phyloP scores from a whole-genome alignment of 2,797 vertebrate species.

The Rhinophrynus dorsalis region DNA sequence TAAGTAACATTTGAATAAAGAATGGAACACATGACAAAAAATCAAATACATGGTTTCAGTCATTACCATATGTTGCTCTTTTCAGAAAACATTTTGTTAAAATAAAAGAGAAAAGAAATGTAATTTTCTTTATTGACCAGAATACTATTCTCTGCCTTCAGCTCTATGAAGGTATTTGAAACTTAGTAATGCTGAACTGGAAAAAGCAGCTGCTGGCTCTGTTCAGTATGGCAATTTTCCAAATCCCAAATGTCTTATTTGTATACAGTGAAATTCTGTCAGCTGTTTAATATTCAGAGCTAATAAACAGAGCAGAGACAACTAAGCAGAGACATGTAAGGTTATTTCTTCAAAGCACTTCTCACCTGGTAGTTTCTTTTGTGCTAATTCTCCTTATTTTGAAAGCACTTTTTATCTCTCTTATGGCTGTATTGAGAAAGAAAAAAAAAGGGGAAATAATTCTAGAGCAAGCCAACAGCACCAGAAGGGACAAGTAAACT shows the following conservation, averaged over 20 bases:
- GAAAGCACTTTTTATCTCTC: too few relatives aligned
- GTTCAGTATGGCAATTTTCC: constrained; percentile 69
- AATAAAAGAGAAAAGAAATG: not conserved
- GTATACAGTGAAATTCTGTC: constrained; percentile 74
- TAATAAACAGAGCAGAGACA: constrained; percentile 78
- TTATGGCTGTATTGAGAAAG: too few relatives aligned
- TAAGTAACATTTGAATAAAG: too few relatives aligned
- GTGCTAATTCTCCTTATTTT: too few relatives aligned
- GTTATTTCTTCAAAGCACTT: constrained; percentile 64
- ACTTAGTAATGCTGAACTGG: constrained; percentile 56
- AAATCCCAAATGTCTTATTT: constrained; percentile 77
- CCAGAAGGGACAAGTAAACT: too few relatives aligned
- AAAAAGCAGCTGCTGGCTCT: constrained; percentile 71
- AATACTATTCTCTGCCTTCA: constrained; percentile 49
- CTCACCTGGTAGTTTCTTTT: constrained; percentile 51
- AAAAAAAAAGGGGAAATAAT: too few relatives aligned
- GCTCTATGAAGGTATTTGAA: constrained; percentile 55
- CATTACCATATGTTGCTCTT: not conserved
- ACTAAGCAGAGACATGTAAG: constrained; percentile 64
- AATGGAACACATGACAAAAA: too few relatives aligned
- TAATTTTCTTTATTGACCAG: not conserved
- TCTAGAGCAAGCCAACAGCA: too few relatives aligned
- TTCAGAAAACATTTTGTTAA: not conserved
- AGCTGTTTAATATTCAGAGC: constrained; percentile 80
- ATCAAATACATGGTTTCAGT: not conserved